Percentiles rank a stretch among this genome's conserved stretches.
Conservation (phyloP, 2,113 vertebrate species). For the western clawed frog (Xenopus tropicalis) region UCB_Xtro_10.0 CM004449.2:32423001-32423500, state of each 20-base stretch:
- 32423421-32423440: no score
- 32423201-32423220: not conserved
- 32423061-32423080: constrained; percentile 8
- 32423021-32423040: constrained; percentile 6
- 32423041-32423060: not conserved
- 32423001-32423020: constrained; percentile 22
- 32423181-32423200: constrained; percentile 7
- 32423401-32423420: no score
- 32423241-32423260: constrained; percentile 1
- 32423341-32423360: no score
- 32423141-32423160: not conserved
- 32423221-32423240: constrained; percentile 12
- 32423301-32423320: not conserved
- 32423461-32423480: no score
- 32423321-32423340: not conserved
- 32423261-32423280: not conserved
- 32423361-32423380: no score
- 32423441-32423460: no score
- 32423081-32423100: not conserved
- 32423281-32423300: not conserved
- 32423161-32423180: constrained; percentile 8
- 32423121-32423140: not conserved
- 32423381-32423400: no score
- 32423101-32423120: constrained; percentile 5
- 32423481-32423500: no score